Percentiles rank a stretch among this genome's conserved stretches.
Conservation (phyloP, 2,888 invertebrate species). For the Spodoptera littoralis region DNA sequence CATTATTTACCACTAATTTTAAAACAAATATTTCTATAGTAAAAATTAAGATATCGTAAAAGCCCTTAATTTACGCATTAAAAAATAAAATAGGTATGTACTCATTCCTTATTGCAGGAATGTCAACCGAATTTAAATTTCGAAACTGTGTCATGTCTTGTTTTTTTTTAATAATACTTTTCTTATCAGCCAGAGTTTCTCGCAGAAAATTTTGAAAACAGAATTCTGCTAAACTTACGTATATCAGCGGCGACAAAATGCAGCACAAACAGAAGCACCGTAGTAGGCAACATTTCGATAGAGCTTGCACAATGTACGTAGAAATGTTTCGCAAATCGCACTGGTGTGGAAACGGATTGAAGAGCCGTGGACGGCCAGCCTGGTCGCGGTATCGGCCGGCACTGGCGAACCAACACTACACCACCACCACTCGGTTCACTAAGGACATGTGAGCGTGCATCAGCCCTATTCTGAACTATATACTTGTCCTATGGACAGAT, state of each 20-base stretch:
- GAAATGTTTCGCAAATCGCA: slow-evolving; percentile 66
- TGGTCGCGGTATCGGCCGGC: slow-evolving; percentile 78
- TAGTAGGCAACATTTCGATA: slow-evolving; percentile 74
- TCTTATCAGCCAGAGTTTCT: no score
- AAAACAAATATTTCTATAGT: no score
- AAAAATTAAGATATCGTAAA: no score
- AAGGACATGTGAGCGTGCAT: slow-evolving; percentile 72
- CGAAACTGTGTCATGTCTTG: no score
- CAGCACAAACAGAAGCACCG: slow-evolving; percentile 74
- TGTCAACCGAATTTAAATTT: no score
- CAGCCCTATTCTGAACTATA: slow-evolving; percentile 68
- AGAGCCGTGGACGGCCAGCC: slow-evolving; percentile 75
- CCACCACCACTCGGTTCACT: slow-evolving; percentile 63
- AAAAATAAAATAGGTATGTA: no score
- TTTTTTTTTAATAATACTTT: no score
- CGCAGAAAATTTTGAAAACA: neutral
- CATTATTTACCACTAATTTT: no score
- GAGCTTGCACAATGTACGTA: slow-evolving; percentile 71
- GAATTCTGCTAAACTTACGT: slow-evolving; percentile 71
- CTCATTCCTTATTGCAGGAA: no score
- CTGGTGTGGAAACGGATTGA: slow-evolving; percentile 59
- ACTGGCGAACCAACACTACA: slow-evolving; percentile 69
- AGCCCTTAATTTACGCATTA: no score
- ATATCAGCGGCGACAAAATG: slow-evolving; percentile 80
- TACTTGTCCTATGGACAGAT: slow-evolving; percentile 24